Conservation (phyloP, 2,113 vertebrate genomes). For the Ariopsis seemanni region DNA sequence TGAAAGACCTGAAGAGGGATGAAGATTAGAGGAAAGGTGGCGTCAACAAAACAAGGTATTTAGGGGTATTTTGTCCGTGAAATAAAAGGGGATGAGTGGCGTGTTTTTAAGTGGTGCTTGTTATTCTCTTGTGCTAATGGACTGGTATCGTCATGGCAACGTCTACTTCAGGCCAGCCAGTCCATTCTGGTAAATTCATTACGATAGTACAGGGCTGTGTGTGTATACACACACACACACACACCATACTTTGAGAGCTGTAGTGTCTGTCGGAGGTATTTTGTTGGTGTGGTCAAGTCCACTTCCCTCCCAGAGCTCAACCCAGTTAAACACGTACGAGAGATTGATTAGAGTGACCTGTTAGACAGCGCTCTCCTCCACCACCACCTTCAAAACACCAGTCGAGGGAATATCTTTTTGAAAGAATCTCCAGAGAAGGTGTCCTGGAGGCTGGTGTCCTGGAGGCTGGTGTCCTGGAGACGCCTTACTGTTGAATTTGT, state of each 20-base stretch:
- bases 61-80: conserved; percentile 29
- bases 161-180: conserved; percentile 38
- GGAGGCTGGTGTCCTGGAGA: no score
- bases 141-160: conserved; percentile 65
- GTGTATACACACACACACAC: neutral
- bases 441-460: neutral
- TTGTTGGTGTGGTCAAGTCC: no score
- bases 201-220: neutral
- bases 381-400: neutral
- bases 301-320: no score
- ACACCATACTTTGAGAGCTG: neutral
- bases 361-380: neutral
- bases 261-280: no score
- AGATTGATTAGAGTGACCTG: neutral
- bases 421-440: neutral
- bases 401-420: neutral
- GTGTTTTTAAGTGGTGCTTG: conserved; percentile 65
- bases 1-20: conserved; percentile 10
- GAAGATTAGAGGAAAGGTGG: conserved; percentile 22
- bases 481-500: neutral
- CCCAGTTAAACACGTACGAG: no score
- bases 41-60: neutral
- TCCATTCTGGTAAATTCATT: conserved; percentile 41
- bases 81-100: conserved; percentile 4
- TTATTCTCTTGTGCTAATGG: conserved; percentile 63